phyloP scores from a whole-genome alignment of 2,797 vertebrate species.

The Halcyon chelicuti region DNA sequence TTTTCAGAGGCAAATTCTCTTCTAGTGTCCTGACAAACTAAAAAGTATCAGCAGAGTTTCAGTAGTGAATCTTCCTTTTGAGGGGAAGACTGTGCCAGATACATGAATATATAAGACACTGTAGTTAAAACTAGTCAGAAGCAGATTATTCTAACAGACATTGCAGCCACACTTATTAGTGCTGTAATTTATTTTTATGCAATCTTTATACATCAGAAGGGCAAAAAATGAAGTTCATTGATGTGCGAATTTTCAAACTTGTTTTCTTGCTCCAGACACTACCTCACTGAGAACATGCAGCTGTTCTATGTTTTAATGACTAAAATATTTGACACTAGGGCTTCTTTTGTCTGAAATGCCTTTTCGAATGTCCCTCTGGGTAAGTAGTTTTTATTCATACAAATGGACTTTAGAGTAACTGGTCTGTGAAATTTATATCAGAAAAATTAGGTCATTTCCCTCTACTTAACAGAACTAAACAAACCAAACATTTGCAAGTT shows the following conservation, averaged over 20 bases:
- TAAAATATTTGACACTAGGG: conserved; percentile 72
- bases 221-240: background rate
- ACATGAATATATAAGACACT: background rate
- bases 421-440: conserved; percentile 55
- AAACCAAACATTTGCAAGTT: background rate
- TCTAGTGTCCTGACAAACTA: background rate
- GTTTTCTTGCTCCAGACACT: conserved; percentile 64
- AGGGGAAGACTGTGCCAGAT: background rate
- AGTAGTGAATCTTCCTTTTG: background rate
- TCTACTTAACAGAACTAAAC: conserved; percentile 21
- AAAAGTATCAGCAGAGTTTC: background rate
- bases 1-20: background rate
- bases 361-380: conserved; percentile 58
- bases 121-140: background rate
- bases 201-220: background rate
- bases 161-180: background rate
- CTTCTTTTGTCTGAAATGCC: conserved; percentile 67
- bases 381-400: conserved; percentile 69
- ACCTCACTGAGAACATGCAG: conserved; percentile 62
- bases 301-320: conserved; percentile 70
- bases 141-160: background rate
- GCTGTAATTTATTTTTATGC: background rate
- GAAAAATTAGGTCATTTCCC: conserved; percentile 68
- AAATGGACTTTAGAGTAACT: conserved; percentile 57
- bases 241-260: background rate